Evolutionary conservation across 2,797 vertebrate species (phyloP).

Genomic region (Lemur catta): DNA sequence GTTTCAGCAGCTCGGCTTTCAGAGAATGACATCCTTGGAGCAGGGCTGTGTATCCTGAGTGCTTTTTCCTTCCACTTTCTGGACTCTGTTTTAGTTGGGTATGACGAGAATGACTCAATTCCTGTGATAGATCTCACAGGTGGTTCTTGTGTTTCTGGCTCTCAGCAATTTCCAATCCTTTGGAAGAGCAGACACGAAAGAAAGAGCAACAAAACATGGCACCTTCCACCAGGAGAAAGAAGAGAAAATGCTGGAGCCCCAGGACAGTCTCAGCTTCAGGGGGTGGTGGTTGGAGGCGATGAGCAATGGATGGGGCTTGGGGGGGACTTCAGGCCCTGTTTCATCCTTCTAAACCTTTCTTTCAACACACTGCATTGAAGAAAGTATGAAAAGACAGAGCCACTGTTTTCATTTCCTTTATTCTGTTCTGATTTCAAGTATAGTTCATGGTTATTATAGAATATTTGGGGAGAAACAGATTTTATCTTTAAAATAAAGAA

Average conservation of each 20-base stretch:
- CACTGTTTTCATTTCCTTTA: background rate
- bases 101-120: background rate
- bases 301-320: no score
- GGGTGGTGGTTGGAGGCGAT: no score
- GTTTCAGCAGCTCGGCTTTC: background rate
- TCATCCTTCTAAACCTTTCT: background rate
- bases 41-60: background rate
- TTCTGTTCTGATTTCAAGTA: background rate
- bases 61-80: background rate
- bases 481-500: background rate
- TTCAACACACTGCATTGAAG: background rate
- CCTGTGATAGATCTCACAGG: background rate
- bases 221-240: background rate
- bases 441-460: background rate
- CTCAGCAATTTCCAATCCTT: background rate
- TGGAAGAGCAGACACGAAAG: background rate
- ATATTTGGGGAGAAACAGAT: background rate
- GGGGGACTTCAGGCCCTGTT: no score
- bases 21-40: background rate
- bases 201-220: background rate
- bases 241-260: background rate
- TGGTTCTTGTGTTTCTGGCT: background rate
- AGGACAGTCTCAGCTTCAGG: background rate
- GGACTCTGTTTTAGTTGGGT: background rate
- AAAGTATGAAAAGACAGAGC: background rate